Conservation (phyloP, 2,888 invertebrate genomes). For the Netelia inedita region DNA sequence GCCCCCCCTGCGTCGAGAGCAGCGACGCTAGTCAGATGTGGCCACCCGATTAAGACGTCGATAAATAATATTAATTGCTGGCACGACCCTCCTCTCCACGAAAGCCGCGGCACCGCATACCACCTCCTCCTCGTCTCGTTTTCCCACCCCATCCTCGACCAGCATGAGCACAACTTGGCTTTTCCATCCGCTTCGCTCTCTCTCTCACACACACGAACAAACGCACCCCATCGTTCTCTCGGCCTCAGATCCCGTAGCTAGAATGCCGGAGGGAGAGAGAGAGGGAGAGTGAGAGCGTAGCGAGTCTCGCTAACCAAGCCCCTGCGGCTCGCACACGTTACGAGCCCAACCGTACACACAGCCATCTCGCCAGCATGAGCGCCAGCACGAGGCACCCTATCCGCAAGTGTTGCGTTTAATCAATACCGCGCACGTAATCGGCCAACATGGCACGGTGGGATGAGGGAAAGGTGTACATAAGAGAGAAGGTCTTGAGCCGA, state of each 20-base stretch:
- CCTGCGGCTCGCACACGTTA: slow-evolving; percentile 56
- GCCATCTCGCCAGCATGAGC: slow-evolving; percentile 48
- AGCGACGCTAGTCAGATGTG: slow-evolving; percentile 80
- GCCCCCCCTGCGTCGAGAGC: slow-evolving; percentile 37
- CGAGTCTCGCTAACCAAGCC: slow-evolving; percentile 55
- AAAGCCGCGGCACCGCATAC: slow-evolving; percentile 69
- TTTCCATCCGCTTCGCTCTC: slow-evolving; percentile 49
- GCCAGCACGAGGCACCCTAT: slow-evolving; percentile 54
- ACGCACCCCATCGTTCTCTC: slow-evolving; percentile 59
- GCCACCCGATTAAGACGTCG: slow-evolving; percentile 84
- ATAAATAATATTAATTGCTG: slow-evolving; percentile 85
- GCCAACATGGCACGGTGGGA: slow-evolving; percentile 63
- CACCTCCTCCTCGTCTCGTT: slow-evolving; percentile 60
- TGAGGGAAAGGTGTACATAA: slow-evolving; percentile 60
- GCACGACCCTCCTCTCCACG: slow-evolving; percentile 75
- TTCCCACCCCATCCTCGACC: slow-evolving; percentile 57
- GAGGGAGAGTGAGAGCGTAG: slow-evolving; percentile 25
- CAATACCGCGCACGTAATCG: slow-evolving; percentile 80
- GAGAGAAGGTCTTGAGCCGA: slow-evolving; percentile 22
- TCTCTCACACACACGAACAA: slow-evolving; percentile 69
- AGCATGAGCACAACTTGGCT: slow-evolving; percentile 53
- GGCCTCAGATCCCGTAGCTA: slow-evolving; percentile 38
- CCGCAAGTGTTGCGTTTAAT: slow-evolving; percentile 82
- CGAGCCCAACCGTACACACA: slow-evolving; percentile 52
- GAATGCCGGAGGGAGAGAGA: slow-evolving; percentile 3